Evolutionary conservation across 2,888 invertebrate genomes (phyloP).

Genomic region (Chrysotoxum bicinctum): DNA sequence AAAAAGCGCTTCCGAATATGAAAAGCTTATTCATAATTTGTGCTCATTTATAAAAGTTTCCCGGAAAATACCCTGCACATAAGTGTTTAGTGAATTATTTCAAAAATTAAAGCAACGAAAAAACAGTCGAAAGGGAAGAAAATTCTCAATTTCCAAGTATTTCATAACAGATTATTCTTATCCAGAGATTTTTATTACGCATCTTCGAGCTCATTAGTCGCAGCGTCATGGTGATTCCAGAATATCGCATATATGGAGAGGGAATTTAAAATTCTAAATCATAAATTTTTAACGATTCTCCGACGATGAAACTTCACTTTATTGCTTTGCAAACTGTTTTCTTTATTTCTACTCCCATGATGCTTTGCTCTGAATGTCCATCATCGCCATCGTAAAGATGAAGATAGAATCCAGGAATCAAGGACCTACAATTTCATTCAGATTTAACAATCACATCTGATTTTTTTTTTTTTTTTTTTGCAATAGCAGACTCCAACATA

Average conservation of each 20-base stretch:
- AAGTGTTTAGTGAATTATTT: background rate
- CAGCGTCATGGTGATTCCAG: background rate
- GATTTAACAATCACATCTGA: slow-evolving; percentile 22
- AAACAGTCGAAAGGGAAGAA: background rate
- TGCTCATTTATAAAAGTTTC: too few relatives aligned
- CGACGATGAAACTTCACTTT: slow-evolving; percentile 41
- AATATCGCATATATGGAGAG: background rate
- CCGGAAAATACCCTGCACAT: background rate
- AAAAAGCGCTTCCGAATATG: too few relatives aligned
- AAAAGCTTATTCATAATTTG: too few relatives aligned
- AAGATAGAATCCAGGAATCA: background rate
- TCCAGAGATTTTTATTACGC: slow-evolving; percentile 11
- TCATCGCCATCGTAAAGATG: slow-evolving; percentile 19
- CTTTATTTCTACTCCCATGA: background rate
- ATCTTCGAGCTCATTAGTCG: slow-evolving; percentile 57
- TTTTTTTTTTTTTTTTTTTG: too few relatives aligned
- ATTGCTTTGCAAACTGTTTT: slow-evolving; percentile 57
- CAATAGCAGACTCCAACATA: slow-evolving; percentile 50
- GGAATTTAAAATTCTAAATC: slow-evolving; percentile 46
- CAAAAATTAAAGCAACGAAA: background rate
- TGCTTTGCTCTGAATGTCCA: slow-evolving; percentile 4
- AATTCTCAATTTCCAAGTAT: background rate
- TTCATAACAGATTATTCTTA: slow-evolving; percentile 19
- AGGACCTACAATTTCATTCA: slow-evolving; percentile 11
- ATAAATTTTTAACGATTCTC: slow-evolving; percentile 58